phyloP scores from a whole-genome alignment of 2,113 vertebrate genomes.

The Lucifuga dentata region DNA sequence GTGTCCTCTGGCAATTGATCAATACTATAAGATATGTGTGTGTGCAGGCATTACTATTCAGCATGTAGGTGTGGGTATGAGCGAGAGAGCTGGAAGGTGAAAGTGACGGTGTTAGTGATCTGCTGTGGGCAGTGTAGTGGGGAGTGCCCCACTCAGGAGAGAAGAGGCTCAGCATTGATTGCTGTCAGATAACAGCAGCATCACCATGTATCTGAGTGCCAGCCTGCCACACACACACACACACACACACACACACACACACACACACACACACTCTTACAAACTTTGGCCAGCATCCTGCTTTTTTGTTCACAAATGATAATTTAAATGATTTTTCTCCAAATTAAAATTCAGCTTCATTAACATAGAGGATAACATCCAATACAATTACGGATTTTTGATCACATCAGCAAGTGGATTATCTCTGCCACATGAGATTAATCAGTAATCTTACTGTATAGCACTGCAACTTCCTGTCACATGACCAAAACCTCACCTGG shows the following conservation, averaged over 20 bases:
- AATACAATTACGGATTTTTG: slow-evolving; percentile 24
- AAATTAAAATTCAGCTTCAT: slow-evolving; percentile 42
- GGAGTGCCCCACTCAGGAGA: slow-evolving; percentile 8
- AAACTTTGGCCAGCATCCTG: background rate
- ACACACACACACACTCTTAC: background rate
- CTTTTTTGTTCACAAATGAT: slow-evolving; percentile 16
- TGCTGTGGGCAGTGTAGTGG: no score
- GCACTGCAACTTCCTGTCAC: slow-evolving; percentile 7
- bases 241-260: background rate
- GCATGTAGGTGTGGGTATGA: slow-evolving; percentile 15
- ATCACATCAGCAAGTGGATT: slow-evolving; percentile 22
- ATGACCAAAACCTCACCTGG: slow-evolving; percentile 45
- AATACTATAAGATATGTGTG: slow-evolving; percentile 62
- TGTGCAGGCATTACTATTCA: slow-evolving; percentile 60
- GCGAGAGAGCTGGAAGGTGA: slow-evolving; percentile 21
- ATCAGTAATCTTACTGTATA: slow-evolving; percentile 29
- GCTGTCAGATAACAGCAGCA: slow-evolving; percentile 25
- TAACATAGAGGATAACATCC: slow-evolving; percentile 38
- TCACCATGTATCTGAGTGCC: background rate
- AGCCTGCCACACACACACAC: background rate
- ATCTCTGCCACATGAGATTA: background rate
- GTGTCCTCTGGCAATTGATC: slow-evolving; percentile 71
- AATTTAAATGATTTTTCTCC: slow-evolving; percentile 19
- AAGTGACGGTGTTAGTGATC: slow-evolving; percentile 31
- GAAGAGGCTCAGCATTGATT: slow-evolving; percentile 12